phyloP scores from a whole-genome alignment of 2,888 invertebrate genomes.

The Lasioglossum calceatum region DNA sequence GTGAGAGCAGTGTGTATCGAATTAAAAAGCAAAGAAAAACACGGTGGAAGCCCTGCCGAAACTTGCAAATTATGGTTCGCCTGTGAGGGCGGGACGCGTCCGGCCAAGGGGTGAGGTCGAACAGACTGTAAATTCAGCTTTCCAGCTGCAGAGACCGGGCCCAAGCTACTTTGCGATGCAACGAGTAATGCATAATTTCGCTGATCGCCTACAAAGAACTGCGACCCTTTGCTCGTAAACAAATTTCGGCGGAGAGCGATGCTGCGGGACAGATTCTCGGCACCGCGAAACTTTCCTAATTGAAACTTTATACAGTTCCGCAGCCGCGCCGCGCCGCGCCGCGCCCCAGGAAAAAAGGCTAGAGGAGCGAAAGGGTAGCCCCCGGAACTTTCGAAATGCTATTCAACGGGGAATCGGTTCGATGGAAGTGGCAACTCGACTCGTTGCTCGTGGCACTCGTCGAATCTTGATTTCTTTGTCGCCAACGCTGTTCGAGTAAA shows the following conservation, averaged over 20 bases:
- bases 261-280: conserved; percentile 44
- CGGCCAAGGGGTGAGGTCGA: conserved; percentile 19
- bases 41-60: conserved; percentile 20
- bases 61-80: conserved; percentile 42
- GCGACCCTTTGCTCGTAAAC: conserved; percentile 42
- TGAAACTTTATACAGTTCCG: conserved; percentile 30
- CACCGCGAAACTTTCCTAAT: conserved; percentile 48
- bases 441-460: background rate
- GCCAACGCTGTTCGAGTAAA: background rate
- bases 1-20: background rate
- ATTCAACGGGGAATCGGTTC: conserved; percentile 4
- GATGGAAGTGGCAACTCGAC: background rate
- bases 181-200: conserved; percentile 57
- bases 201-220: conserved; percentile 53
- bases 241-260: conserved; percentile 34
- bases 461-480: conserved; percentile 32
- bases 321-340: background rate
- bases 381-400: conserved; percentile 10
- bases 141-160: conserved; percentile 30
- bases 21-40: conserved; percentile 7
- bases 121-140: conserved; percentile 54
- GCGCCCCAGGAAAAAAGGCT: background rate
- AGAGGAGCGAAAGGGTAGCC: background rate
- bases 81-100: conserved; percentile 12
- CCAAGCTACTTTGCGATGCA: conserved; percentile 56